Evolutionary conservation across 2,113 vertebrate genomes (phyloP).

Genomic region (Mixornis gularis): DNA sequence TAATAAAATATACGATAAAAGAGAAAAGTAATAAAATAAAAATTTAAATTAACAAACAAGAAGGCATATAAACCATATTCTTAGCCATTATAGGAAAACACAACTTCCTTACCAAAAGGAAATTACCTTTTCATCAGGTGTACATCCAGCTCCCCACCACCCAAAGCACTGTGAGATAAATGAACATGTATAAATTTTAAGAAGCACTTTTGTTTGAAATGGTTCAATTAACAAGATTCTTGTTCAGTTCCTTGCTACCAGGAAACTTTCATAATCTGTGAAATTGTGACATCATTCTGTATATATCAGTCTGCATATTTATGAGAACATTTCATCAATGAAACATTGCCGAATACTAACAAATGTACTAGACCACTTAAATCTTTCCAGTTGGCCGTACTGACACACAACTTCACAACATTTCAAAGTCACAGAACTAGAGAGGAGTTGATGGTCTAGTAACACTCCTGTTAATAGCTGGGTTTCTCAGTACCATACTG

Average conservation of each 20-base stretch:
- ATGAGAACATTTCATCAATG: neutral
- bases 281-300: neutral
- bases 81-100: neutral
- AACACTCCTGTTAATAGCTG: neutral
- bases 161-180: neutral
- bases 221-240: neutral
- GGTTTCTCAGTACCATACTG: neutral
- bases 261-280: neutral
- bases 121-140: neutral
- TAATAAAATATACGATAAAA: neutral
- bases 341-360: neutral
- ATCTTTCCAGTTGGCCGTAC: neutral
- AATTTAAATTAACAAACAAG: neutral
- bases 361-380: neutral
- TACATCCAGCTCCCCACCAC: neutral
- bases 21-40: neutral
- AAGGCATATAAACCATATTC: neutral
- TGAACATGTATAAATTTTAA: neutral
- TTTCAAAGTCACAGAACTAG: neutral
- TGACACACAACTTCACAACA: accelerated
- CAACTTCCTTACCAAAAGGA: neutral
- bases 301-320: neutral
- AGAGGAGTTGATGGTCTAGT: neutral
- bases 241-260: neutral
- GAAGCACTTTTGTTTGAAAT: neutral